Base-by-base conservation (phyloP, 64 coral and sea anemone genomes). In the Anthopleura sola region DNA sequence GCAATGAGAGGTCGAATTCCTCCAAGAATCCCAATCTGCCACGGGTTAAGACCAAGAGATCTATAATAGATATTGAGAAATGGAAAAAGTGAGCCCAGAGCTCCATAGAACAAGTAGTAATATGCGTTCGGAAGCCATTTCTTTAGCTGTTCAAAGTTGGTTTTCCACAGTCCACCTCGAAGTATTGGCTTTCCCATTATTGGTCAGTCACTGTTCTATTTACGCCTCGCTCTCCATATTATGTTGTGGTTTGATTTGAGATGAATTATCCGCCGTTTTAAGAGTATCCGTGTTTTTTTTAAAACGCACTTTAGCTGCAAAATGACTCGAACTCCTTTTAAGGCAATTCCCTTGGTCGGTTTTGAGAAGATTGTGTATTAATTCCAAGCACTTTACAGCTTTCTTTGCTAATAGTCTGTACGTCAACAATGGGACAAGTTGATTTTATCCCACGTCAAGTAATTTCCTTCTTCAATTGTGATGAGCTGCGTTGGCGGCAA, bases 1-100 rank as follows among this genome's bases (percentile, higher is more conserved):
- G 94, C 90, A 33, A 96, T 81, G 2, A 96, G 53, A 12, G 94
- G 94, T 9, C 94, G 90, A 46, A 96, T 89, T 6, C 94, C 94
- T 86, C 94, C 94, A 15, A 96, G 80, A 66, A 96, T 79, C 58
- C 94, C 94, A 6, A 96, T 96, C 31, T 96, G 94, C 94, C 94
- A 96, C 1, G 94, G 90, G 8, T 92, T 76, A 24, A 92, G 77
- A 26, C 94, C 94, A 47, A 96, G 28, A 18, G 87, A 86, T 79
- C 90, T 78, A 38, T 92, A 96, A 64, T 92, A 96, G 55, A 96
- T 38, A 51, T 92, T 96, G 34, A 96, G 75, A 17, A 96, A 96
- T 1, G 94, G 94, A 18, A 96, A 90, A 0, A 96, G 84, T 19
- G 94, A 92, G 0, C 94, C 94, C 9, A 96, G 33, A 12, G 94